phyloP scores from a whole-genome alignment of 2,113 vertebrate species.

The Chamaetylas fuelleborni region DNA sequence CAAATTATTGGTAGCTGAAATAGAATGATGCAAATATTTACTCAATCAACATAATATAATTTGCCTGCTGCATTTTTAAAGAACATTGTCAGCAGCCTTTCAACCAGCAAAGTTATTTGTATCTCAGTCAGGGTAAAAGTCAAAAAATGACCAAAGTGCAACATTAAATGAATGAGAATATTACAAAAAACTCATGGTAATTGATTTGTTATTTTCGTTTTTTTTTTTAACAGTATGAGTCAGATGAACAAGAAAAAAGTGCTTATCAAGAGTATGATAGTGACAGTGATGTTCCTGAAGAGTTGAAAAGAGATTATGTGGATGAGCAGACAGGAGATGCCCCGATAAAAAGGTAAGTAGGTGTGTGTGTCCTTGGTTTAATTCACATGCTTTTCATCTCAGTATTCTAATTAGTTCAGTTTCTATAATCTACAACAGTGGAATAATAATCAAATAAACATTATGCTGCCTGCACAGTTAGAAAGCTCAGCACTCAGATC shows the following conservation, averaged over 20 bases:
- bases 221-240: conserved; percentile 85
- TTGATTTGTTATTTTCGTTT: neutral
- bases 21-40: neutral
- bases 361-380: neutral
- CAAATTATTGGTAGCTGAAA: neutral
- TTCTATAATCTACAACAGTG: neutral
- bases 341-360: conserved; percentile 87
- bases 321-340: conserved; percentile 96
- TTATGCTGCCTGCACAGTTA: neutral
- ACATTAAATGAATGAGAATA: neutral
- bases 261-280: conserved; percentile 97
- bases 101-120: neutral
- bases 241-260: conserved; percentile 94
- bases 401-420: neutral
- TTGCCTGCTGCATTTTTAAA: neutral
- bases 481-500: neutral
- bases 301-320: conserved; percentile 94
- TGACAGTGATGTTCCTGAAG: conserved; percentile 95
- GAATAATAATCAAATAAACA: neutral
- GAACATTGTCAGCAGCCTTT: neutral
- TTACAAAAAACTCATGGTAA: neutral
- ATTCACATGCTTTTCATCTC: neutral
- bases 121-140: neutral
- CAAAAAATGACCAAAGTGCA: neutral
- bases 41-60: neutral